A percentile compares a stretch with the other conserved stretches of the same genome.
These are phyloP conservation scores for Thripadectes ignobilis DNA, from an alignment of 2,797 vertebrate genomes.

Conservation along the genomic window DNA sequence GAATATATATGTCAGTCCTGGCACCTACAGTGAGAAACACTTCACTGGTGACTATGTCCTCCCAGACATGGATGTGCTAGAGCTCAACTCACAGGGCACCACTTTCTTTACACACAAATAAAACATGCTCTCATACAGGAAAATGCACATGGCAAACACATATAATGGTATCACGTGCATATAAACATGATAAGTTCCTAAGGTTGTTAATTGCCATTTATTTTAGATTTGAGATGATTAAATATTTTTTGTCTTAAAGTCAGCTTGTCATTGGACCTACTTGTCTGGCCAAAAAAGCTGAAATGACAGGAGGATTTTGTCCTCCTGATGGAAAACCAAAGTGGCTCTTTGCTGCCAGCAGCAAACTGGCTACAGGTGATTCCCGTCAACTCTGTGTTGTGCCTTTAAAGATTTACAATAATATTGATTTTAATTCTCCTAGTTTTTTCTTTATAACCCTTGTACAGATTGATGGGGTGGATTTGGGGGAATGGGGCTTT, in stretches of 20 bases:
- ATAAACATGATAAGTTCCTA: not conserved
- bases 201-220: not conserved
- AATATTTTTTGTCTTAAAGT: not conserved
- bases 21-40: not conserved
- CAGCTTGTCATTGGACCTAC: not conserved
- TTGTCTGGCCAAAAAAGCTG: not conserved
- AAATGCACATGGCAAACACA: not conserved
- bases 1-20: not conserved
- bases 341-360: not conserved
- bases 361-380: slow-evolving; percentile 1
- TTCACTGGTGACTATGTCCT: not conserved
- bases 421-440: not conserved
- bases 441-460: not conserved
- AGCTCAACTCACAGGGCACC: not conserved
- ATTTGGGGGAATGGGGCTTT: fast-evolving
- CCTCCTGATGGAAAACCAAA: not conserved
- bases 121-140: not conserved
- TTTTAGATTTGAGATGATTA: not conserved
- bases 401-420: not conserved
- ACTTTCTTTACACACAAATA: not conserved
- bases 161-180: not conserved
- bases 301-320: not conserved
- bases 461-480: not conserved
- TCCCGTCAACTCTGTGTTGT: not conserved
- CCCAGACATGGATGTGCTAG: not conserved